These are phyloP conservation scores for Xenops minutus DNA, from an alignment of 2,797 vertebrate genomes.

Conservation along the genomic window DNA sequence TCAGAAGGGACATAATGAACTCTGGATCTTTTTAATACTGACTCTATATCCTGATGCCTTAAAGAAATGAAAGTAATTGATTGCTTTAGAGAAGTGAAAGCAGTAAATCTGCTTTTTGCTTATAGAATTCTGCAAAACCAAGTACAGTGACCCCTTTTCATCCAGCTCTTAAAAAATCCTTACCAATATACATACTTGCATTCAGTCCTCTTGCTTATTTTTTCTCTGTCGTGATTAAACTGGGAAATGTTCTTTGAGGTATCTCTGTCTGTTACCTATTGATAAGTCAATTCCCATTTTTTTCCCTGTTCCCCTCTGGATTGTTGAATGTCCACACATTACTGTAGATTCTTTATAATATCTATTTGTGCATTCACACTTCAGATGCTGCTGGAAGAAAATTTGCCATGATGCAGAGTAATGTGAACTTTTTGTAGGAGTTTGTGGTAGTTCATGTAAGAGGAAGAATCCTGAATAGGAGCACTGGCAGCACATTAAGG, in stretches of 20 bases:
- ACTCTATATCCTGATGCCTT: neutral
- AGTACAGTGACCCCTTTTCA: neutral
- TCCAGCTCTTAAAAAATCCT: neutral
- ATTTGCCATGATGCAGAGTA: neutral
- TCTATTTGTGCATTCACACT: neutral
- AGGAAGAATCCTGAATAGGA: neutral
- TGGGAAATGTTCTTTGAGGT: neutral
- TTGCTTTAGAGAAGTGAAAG: neutral
- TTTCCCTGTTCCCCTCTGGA: neutral
- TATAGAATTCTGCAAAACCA: neutral
- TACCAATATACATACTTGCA: neutral
- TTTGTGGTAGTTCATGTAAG: neutral
- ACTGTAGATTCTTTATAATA: neutral
- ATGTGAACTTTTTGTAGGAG: neutral
- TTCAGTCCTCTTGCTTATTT: neutral
- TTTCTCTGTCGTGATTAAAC: neutral
- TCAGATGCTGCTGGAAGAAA: neutral
- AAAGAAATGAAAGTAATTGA: neutral
- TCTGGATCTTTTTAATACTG: neutral
- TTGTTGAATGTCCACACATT: neutral
- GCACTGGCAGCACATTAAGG: neutral
- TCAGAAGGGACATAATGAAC: neutral
- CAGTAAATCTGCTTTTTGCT: neutral
- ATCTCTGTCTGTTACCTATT: neutral
- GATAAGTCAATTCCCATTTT: neutral